Conservation (phyloP, 1,140 invertebrate species). For the Eriocheir sinensis region DNA sequence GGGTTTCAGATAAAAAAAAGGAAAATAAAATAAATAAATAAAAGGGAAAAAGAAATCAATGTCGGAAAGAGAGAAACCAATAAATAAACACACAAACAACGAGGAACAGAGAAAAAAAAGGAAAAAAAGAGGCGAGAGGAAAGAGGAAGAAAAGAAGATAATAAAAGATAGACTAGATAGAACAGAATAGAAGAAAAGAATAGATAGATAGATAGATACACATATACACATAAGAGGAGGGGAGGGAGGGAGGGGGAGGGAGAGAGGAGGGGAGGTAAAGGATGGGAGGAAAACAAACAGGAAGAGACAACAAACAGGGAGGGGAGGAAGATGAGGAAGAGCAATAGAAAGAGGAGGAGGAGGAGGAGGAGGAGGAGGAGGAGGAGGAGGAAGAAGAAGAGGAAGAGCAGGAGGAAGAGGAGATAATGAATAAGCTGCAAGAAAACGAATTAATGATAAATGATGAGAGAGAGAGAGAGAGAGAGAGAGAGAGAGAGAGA, state of each 20-base stretch:
- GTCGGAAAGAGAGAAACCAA: not conserved
- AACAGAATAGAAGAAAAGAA: slow-evolving; percentile 11
- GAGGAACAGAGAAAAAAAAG: slow-evolving; percentile 25
- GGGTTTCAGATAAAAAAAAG: too few relatives aligned
- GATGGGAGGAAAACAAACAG: too few relatives aligned
- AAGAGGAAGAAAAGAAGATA: slow-evolving; percentile 10
- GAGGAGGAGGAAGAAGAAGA: not conserved
- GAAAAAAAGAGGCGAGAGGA: not conserved
- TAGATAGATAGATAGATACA: not conserved
- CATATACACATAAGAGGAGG: too few relatives aligned
- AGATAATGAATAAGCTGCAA: not conserved
- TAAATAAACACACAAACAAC: not conserved
- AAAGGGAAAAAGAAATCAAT: too few relatives aligned
- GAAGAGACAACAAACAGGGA: not conserved
- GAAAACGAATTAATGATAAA: not conserved
- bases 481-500: not conserved
- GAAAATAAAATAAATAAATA: too few relatives aligned
- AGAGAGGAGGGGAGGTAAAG: too few relatives aligned
- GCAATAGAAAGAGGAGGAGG: not conserved
- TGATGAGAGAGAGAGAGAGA: slow-evolving; percentile 20
- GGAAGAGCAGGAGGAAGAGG: not conserved
- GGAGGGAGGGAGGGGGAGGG: too few relatives aligned
- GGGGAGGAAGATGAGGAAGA: slow-evolving; percentile 1
- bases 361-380: not conserved
- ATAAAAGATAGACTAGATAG: not conserved